phyloP scores from a whole-genome alignment of 1,140 invertebrate species.

The Cydia splendana region DNA sequence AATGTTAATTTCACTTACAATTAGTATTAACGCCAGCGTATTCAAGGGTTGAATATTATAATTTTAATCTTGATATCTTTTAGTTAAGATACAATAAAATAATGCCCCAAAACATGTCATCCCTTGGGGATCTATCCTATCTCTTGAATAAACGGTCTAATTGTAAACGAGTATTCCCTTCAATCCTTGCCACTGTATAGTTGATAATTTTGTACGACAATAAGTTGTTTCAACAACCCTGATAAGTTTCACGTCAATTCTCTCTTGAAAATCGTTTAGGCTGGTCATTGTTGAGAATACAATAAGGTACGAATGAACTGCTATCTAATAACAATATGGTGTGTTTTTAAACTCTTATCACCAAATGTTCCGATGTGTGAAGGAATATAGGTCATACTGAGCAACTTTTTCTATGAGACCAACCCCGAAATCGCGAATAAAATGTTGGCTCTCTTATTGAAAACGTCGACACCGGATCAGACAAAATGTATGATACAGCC shows the following conservation, averaged over 20 bases:
- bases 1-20: conserved; percentile 2
- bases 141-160: conserved; percentile 16
- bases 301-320: not conserved
- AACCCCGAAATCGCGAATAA: too few relatives aligned
- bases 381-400: too few relatives aligned
- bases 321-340: not conserved
- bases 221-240: conserved; percentile 46
- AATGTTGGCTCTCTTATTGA: too few relatives aligned
- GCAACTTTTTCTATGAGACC: too few relatives aligned
- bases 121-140: conserved; percentile 2
- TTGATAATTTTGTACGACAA: conserved; percentile 51
- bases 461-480: too few relatives aligned
- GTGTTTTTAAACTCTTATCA: too few relatives aligned
- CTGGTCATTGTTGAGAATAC: not conserved
- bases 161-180: conserved; percentile 15
- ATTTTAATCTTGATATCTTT: not conserved
- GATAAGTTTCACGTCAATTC: conserved; percentile 54
- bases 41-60: not conserved
- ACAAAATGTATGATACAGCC: too few relatives aligned
- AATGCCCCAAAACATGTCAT: conserved; percentile 5
- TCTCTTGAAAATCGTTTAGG: conserved; percentile 1
- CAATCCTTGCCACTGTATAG: conserved; percentile 47
- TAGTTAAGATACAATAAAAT: not conserved
- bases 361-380: too few relatives aligned
- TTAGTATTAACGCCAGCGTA: not conserved